Conservation (phyloP, 2,113 vertebrate genomes). For the Quiscalus mexicanus region DNA sequence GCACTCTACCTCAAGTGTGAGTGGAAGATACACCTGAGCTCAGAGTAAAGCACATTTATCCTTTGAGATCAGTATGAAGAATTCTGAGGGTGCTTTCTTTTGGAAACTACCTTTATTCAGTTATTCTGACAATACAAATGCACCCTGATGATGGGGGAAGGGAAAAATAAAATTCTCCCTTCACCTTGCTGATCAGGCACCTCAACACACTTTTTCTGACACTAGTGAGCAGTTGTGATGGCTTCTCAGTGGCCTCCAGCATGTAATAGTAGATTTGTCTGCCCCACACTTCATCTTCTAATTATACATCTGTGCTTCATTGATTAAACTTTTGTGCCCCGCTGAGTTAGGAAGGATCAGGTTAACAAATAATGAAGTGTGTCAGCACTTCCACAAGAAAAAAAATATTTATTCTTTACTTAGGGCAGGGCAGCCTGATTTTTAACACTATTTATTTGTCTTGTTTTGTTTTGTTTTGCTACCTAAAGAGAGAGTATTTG, state of each 20-base stretch:
- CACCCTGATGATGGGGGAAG: accelerated
- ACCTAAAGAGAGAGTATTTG: not conserved
- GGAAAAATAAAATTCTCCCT: not conserved
- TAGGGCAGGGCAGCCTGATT: not conserved
- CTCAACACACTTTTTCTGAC: not conserved
- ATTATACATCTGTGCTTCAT: not conserved
- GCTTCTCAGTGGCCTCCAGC: not conserved
- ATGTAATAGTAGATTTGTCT: not conserved
- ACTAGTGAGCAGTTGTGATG: not conserved
- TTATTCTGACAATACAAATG: not conserved
- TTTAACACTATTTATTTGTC: not conserved
- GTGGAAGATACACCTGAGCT: not conserved
- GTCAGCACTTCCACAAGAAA: not conserved
- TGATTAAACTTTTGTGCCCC: not conserved
- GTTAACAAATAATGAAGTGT: not conserved
- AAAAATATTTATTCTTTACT: not conserved
- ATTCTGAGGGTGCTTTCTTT: not conserved
- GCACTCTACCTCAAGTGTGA: not conserved
- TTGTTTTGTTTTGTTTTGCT: not conserved
- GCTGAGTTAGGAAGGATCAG: not conserved
- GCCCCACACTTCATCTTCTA: not conserved
- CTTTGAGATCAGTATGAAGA: not conserved
- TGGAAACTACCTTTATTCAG: not conserved
- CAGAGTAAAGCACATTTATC: not conserved
- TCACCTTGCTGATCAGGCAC: not conserved